Evolutionary conservation across 2,113 vertebrate species (phyloP).

Genomic region (Harpagus bidentatus): DNA sequence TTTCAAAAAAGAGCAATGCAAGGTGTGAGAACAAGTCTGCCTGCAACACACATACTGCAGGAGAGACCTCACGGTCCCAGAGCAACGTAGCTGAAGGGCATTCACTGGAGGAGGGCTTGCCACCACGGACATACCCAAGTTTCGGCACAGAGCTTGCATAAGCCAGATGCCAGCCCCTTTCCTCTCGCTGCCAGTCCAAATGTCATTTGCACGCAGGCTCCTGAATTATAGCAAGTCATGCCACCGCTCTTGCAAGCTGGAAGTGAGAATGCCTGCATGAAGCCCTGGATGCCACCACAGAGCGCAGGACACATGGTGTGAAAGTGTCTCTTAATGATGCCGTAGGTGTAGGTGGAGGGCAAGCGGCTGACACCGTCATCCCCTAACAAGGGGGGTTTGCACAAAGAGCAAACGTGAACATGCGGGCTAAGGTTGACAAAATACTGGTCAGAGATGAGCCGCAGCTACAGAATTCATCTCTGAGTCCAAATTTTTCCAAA

Average conservation of each 20-base stretch:
- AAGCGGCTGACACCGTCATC: neutral
- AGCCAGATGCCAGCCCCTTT: neutral
- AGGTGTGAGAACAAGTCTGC: neutral
- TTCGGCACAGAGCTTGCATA: neutral
- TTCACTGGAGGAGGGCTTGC: neutral
- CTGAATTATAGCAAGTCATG: slow-evolving; percentile 28
- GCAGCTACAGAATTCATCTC: neutral
- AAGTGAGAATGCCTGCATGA: slow-evolving; percentile 2
- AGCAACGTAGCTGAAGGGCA: neutral
- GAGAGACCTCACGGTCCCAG: neutral
- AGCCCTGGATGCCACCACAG: neutral
- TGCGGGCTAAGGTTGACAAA: neutral
- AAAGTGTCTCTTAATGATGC: neutral
- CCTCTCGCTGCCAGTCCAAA: neutral
- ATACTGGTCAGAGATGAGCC: neutral
- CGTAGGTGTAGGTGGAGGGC: neutral
- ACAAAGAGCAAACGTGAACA: neutral
- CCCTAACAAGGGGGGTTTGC: neutral
- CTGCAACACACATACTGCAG: neutral
- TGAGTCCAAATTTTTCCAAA: neutral
- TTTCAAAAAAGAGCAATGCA: neutral
- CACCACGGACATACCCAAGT: neutral
- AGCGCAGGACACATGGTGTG: neutral
- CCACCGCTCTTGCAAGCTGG: neutral
- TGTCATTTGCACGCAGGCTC: neutral